Percentiles rank a stretch among this genome's conserved stretches.
Conservation (phyloP, 2,888 invertebrate species). For the Uropetala carovei region DNA sequence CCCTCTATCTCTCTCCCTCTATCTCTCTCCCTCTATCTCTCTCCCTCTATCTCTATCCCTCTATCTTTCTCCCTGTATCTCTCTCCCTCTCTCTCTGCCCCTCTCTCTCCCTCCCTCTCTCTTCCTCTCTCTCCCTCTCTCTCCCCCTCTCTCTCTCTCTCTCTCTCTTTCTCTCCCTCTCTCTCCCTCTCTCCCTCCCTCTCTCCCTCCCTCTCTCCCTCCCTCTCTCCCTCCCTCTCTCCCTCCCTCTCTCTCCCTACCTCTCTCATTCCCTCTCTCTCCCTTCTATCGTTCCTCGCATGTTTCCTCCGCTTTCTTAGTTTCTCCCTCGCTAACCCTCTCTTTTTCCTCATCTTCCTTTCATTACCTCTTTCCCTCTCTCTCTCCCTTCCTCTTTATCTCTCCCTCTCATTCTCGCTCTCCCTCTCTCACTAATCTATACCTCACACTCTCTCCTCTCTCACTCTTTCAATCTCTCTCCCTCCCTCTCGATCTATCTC, state of each 20-base stretch:
- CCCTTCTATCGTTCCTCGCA: too few relatives aligned
- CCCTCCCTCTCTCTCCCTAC: not conserved
- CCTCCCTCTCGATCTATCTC: too few relatives aligned
- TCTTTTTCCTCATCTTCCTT: too few relatives aligned
- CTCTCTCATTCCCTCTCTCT: not conserved
- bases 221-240: not conserved
- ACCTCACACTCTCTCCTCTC: too few relatives aligned
- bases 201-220: not conserved
- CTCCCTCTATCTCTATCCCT: not conserved
- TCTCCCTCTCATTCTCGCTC: not conserved
- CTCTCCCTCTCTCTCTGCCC: not conserved
- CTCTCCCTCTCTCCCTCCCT: not conserved
- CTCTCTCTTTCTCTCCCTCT: not conserved
- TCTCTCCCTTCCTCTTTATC: not conserved
- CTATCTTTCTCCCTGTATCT: not conserved
- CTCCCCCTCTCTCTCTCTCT: not conserved
- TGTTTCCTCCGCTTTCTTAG: too few relatives aligned
- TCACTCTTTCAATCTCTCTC: too few relatives aligned
- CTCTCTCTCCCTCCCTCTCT: not conserved
- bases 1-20: not conserved
- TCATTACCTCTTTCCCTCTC: not conserved
- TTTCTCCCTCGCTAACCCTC: too few relatives aligned
- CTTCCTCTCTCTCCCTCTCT: not conserved
- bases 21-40: not conserved
- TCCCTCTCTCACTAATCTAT: too few relatives aligned